Percentiles rank a stretch among this genome's conserved stretches.
Evolutionary conservation across 2,797 vertebrate species (phyloP).

Genomic region (Onychomys arenicola): DNA sequence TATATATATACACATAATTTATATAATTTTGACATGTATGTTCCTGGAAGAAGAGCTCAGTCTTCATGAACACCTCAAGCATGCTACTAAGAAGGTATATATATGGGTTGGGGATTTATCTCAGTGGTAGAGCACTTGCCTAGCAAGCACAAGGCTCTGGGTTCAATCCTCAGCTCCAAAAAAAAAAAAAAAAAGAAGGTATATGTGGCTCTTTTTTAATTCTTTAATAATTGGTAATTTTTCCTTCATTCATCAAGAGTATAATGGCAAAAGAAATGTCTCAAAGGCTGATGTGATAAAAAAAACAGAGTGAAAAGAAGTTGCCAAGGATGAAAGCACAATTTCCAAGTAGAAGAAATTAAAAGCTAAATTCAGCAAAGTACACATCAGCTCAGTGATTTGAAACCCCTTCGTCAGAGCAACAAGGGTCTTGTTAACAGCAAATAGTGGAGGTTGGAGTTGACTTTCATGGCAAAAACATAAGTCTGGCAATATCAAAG

Average conservation of each 20-base stretch:
- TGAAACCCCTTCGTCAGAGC: constrained; percentile 36
- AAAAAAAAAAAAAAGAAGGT: too few species aligned
- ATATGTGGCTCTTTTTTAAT: not conserved
- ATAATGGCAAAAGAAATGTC: constrained; percentile 24
- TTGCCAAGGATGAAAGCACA: not conserved
- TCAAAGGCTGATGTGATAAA: constrained; percentile 46
- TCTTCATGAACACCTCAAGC: not conserved
- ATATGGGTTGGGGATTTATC: too few species aligned
- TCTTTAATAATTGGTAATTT: not conserved
- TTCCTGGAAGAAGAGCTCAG: not conserved
- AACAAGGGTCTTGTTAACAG: constrained; percentile 29
- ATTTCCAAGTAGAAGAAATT: constrained; percentile 5
- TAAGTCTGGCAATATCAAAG: constrained; percentile 60
- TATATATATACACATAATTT: not conserved
- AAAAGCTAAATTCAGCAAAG: constrained; percentile 51
- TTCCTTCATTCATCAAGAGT: not conserved
- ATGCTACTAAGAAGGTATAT: not conserved
- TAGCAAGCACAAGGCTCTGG: too few species aligned
- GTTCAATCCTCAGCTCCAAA: too few species aligned
- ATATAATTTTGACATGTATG: not conserved
- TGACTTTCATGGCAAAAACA: constrained; percentile 60
- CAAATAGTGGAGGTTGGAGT: not conserved
- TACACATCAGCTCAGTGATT: not conserved
- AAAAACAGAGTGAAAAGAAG: constrained; percentile 21
- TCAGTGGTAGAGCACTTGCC: too few species aligned